Evolutionary conservation across 2,888 invertebrate genomes (phyloP), one percentile per base, ranked within the genome.

Genomic region (Lordiphosa fenestrarum): DNA sequence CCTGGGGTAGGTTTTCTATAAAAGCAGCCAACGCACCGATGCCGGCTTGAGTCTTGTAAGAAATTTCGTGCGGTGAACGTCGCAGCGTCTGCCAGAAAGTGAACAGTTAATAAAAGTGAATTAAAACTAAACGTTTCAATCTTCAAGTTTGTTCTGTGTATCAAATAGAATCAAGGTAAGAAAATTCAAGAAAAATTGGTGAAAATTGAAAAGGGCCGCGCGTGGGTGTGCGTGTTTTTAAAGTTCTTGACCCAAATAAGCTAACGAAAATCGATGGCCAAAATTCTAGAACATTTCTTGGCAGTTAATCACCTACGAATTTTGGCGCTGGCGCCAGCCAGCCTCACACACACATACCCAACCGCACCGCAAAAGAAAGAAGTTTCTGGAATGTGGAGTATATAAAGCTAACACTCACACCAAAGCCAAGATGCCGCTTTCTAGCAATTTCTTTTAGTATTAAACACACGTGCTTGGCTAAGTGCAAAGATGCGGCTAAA

Each of bases 1-100:
- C 38, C 40, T 36, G 44, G 61, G 19, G 23, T 15, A 38, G 66
- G 48, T 65, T 59, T 53, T 54, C 67, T 87, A 88, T 87, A 87
- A 77, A 85, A 71, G 62, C 49, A 39, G 69, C 36, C 44, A 9
- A 33, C 25, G 13, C n/a, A 35, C 44, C 6, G 21, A 19, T 53
- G 67, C 77, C 73, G 74, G 76, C 60, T 73, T 78, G 75, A 88
- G 82, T 88, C 71, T 64, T 69, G 65, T 70, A 64, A 71, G 55
- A 76, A 75, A 72, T 67, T 68, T 77, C 64, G 77, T 73, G 53
- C 57, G 71, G 74, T 73, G 68, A 56, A 42, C 39, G 51, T 49
- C 40, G 33, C 30, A 58, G 57, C 63, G 53, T 61, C 47, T 61
- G 59, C 35, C 35, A 13, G 15, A 55, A 38, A 41, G 53, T 6